Conservation (phyloP, 2,797 vertebrate species). For the Podarcis lilfordi region DNA sequence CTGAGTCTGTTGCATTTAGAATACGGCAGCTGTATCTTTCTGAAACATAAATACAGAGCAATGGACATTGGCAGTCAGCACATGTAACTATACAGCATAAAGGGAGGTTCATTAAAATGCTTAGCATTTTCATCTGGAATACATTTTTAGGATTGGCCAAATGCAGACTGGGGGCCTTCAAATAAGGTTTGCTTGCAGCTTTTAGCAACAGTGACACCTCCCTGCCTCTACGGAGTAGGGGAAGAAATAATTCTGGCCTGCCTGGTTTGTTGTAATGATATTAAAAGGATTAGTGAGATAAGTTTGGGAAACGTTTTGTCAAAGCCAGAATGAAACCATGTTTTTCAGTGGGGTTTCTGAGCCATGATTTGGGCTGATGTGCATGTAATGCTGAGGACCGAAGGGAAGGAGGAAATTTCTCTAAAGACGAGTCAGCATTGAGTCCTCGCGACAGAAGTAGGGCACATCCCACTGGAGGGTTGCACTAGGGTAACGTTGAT, state of each 20-base stretch:
- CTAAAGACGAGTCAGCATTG: not conserved
- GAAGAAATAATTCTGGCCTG: not conserved
- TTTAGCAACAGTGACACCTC: not conserved
- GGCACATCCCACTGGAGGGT: not conserved
- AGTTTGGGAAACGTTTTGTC: not conserved
- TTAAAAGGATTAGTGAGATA: not conserved
- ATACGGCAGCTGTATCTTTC: conserved; percentile 48
- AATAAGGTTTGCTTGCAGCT: conserved; percentile 8
- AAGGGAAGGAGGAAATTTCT: not conserved
- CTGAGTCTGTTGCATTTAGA: conserved; percentile 42
- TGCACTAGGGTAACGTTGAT: not conserved
- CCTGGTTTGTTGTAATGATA: not conserved
- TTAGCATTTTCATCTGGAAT: conserved; percentile 17
- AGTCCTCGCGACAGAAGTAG: not conserved
- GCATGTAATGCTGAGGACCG: not conserved
- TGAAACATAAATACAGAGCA: conserved; percentile 24
- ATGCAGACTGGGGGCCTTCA: conserved; percentile 30
- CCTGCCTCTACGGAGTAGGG: not conserved
- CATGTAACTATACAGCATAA: conserved; percentile 47
- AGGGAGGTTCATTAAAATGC: not conserved
- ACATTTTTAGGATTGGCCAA: conserved; percentile 38
- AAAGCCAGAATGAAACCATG: not conserved
- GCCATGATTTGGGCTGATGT: not conserved
- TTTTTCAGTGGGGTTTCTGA: not conserved
- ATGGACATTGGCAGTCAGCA: conserved; percentile 40